Evolutionary conservation across 2,797 vertebrate species (phyloP).

Genomic region (Miichthys miiuy): DNA sequence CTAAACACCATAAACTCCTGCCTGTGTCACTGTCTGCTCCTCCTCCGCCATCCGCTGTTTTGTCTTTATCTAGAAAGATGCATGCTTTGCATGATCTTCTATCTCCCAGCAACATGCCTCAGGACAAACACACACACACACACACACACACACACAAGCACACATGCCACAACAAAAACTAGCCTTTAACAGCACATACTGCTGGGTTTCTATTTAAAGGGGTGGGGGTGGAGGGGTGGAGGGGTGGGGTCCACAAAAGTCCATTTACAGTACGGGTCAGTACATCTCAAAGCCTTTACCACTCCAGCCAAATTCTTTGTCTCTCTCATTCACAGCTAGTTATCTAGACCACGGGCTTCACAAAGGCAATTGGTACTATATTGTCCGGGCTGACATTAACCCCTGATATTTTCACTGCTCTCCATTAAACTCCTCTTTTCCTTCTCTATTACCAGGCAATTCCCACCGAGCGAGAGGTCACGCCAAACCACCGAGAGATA

Average conservation of each 20-base stretch:
- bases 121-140: constrained; percentile 55
- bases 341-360: constrained; percentile 75
- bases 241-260: constrained; percentile 79
- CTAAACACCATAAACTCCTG: constrained; percentile 5
- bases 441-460: constrained; percentile 75
- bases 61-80: constrained; percentile 60
- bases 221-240: constrained; percentile 46
- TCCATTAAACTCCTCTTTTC: constrained; percentile 80
- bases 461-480: constrained; percentile 76
- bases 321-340: constrained; percentile 79
- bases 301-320: constrained; percentile 86
- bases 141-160: constrained; percentile 23
- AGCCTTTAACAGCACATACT: constrained; percentile 79
- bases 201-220: constrained; percentile 74
- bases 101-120: constrained; percentile 78
- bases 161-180: constrained; percentile 58
- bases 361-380: constrained; percentile 83
- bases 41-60: constrained; percentile 34
- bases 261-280: constrained; percentile 88
- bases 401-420: constrained; percentile 81
- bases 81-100: constrained; percentile 65
- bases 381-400: constrained; percentile 82
- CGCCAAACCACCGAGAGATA: constrained; percentile 50
- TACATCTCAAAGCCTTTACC: constrained; percentile 87
- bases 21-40: constrained; percentile 29